Conservation (phyloP, 2,797 vertebrate species). For the Poeciliopsis paucimaculata region DNA sequence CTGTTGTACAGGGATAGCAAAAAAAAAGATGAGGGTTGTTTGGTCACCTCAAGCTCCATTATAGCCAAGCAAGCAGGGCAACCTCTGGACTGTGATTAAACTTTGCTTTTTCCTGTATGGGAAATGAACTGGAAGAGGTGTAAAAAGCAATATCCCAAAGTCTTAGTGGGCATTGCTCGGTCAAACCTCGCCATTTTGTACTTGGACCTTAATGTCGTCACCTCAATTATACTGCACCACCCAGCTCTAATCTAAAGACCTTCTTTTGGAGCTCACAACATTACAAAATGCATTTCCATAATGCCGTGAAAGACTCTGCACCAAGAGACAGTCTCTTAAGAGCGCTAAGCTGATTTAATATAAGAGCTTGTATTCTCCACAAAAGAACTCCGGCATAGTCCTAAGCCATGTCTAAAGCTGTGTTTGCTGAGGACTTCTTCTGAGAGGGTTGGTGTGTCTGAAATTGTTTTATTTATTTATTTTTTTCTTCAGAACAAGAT, state of each 20-base stretch:
- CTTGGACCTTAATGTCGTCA: constrained; percentile 57
- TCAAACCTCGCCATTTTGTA: constrained; percentile 65
- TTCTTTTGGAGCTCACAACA: constrained; percentile 55
- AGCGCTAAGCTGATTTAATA: background rate
- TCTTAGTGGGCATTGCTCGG: constrained; percentile 61
- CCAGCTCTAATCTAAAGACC: constrained; percentile 65
- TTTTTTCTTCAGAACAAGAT: background rate
- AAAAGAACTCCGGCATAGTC: background rate
- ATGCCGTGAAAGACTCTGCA: background rate
- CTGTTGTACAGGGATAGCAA: constrained; percentile 23
- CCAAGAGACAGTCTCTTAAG: background rate
- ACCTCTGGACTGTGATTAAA: constrained; percentile 66
- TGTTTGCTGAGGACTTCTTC: constrained; percentile 33
- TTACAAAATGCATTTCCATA: constrained; percentile 59
- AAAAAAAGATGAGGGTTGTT: constrained; percentile 19
- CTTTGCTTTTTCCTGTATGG: constrained; percentile 31
- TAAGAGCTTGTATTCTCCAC: constrained; percentile 23
- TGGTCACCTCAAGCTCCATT: constrained; percentile 66
- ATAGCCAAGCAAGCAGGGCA: constrained; percentile 57
- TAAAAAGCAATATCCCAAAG: constrained; percentile 72
- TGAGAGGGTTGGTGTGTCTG: constrained; percentile 27
- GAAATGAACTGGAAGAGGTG: constrained; percentile 52
- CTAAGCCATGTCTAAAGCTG: constrained; percentile 10
- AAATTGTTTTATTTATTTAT: constrained; percentile 11
- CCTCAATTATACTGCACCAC: constrained; percentile 76